Percentiles rank a stretch among this genome's conserved stretches.
phyloP scores from a whole-genome alignment of 2,888 invertebrate species.

The Acleris sparsana region DNA sequence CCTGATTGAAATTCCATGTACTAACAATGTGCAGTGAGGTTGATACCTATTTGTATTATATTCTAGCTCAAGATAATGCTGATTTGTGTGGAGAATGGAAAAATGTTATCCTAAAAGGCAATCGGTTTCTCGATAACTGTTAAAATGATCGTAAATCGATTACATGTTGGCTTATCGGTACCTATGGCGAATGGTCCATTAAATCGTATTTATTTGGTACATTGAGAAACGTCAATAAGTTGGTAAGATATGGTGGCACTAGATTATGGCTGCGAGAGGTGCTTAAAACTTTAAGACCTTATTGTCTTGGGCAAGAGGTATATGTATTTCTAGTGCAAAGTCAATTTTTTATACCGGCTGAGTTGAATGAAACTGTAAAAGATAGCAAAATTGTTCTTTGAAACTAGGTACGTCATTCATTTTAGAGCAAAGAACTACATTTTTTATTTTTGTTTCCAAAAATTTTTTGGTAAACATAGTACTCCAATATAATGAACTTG shows the following conservation, averaged over 20 bases:
- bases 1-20: constrained; percentile 83
- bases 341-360: too few relatives aligned
- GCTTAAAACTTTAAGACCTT: background rate
- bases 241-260: background rate
- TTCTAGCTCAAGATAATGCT: constrained; percentile 60
- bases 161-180: constrained; percentile 42
- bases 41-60: constrained; percentile 72
- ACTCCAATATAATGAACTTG: too few relatives aligned
- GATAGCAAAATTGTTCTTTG: too few relatives aligned
- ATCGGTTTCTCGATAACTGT: constrained; percentile 73
- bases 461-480: too few relatives aligned
- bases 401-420: too few relatives aligned
- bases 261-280: background rate
- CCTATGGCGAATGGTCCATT: constrained; percentile 34
- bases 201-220: constrained; percentile 8
- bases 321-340: too few relatives aligned
- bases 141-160: constrained; percentile 65
- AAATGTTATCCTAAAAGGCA: constrained; percentile 67
- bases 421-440: too few relatives aligned
- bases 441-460: too few relatives aligned
- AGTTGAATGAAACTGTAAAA: too few relatives aligned
- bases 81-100: constrained; percentile 69
- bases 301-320: background rate
- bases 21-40: constrained; percentile 73
- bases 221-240: background rate